A percentile compares a stretch with the other conserved stretches of the same genome.
Conservation (phyloP, 2,113 vertebrate genomes). For the Tychaedon coryphoeus region DNA sequence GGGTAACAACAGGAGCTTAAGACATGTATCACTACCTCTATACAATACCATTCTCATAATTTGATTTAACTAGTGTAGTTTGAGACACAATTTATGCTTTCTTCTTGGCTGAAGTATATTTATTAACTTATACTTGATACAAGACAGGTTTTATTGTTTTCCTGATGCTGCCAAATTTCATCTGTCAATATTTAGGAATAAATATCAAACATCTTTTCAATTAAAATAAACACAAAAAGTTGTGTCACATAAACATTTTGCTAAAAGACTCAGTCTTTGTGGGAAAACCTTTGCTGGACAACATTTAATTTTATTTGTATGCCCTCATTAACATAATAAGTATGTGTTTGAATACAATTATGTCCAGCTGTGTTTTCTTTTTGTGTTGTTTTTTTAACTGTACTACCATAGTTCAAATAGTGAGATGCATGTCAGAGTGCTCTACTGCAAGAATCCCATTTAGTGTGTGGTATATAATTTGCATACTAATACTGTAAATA, state of each 20-base stretch:
- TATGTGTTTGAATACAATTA: constrained; percentile 49
- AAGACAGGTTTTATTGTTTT: not conserved
- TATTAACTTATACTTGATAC: not conserved
- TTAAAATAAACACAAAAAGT: not conserved
- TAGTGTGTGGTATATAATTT: constrained; percentile 49
- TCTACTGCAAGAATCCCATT: constrained; percentile 36
- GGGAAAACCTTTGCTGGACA: constrained; percentile 41
- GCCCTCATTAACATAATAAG: constrained; percentile 46
- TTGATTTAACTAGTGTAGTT: not conserved
- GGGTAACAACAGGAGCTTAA: not conserved
- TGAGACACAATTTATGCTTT: not conserved
- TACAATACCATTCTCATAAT: not conserved
- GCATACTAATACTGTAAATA: constrained; percentile 61
- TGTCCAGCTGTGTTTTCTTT: constrained; percentile 56
- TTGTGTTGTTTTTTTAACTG: constrained; percentile 31
- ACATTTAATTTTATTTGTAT: constrained; percentile 9
- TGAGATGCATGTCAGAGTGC: constrained; percentile 5
- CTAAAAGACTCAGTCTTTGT: constrained; percentile 1
- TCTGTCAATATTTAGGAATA: not conserved
- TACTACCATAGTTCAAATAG: constrained; percentile 33
- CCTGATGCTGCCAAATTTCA: not conserved
- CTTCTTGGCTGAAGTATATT: not conserved
- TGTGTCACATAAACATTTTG: not conserved
- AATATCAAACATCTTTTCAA: not conserved
- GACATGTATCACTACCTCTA: not conserved